A percentile compares a stretch with the other conserved stretches of the same genome.
These are phyloP conservation scores for Ophthalmolycus amberensis DNA, from an alignment of 2,113 vertebrate genomes.

Conservation along the genomic window DNA sequence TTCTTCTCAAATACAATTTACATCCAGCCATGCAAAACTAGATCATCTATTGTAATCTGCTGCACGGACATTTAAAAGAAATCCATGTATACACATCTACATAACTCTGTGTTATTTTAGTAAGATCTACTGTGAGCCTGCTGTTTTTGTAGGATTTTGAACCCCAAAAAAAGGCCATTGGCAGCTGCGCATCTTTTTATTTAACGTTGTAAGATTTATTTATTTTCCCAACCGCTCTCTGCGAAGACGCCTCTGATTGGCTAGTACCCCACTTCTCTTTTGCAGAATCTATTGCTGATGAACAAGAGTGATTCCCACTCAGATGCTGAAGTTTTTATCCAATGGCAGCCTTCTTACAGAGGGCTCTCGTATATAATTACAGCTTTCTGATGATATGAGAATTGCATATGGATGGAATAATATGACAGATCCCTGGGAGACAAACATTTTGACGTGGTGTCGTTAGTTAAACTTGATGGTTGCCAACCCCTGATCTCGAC, in stretches of 20 bases:
- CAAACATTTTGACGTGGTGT: no score
- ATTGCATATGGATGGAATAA: neutral
- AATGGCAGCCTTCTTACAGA: neutral
- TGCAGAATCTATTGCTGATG: neutral
- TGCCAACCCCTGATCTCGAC: neutral
- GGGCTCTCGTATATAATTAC: neutral
- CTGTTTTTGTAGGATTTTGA: neutral
- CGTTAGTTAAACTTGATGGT: no score
- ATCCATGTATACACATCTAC: neutral
- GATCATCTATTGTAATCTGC: conserved; percentile 20
- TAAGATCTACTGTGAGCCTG: neutral
- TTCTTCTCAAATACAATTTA: conserved; percentile 16
- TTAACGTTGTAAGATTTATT: no score
- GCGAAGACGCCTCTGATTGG: neutral
- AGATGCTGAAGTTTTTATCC: neutral
- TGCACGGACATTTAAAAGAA: neutral
- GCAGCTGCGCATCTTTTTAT: neutral
- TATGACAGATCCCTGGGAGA: no score
- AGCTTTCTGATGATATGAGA: neutral
- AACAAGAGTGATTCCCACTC: neutral
- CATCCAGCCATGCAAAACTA: neutral
- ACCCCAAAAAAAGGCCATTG: neutral
- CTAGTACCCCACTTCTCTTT: neutral
- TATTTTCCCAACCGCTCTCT: neutral
- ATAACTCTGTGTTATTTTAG: neutral